Percentiles rank a stretch among this genome's conserved stretches.
Conservation (phyloP, 1,140 invertebrate genomes). For the Hormaphis cornu region DNA sequence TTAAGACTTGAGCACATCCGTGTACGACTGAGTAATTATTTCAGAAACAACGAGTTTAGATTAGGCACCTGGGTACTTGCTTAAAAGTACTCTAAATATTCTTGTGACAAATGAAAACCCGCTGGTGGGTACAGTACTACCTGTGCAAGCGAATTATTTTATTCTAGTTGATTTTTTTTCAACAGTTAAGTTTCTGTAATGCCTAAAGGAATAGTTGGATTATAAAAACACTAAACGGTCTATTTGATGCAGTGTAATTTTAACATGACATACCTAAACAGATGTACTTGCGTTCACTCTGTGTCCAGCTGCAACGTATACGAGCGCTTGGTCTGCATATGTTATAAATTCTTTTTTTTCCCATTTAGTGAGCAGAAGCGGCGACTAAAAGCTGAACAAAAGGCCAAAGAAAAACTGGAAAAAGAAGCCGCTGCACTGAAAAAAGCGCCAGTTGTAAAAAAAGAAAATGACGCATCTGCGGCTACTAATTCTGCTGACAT, state of each 20-base stretch:
- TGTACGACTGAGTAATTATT: too few relatives aligned
- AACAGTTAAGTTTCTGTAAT: too few relatives aligned
- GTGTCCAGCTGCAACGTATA: neutral
- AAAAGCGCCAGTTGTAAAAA: slow-evolving; percentile 42
- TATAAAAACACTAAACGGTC: neutral
- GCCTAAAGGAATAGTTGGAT: too few relatives aligned
- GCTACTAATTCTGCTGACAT: slow-evolving; percentile 68
- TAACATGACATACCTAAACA: too few relatives aligned
- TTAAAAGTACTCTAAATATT: too few relatives aligned
- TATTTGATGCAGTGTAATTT: neutral
- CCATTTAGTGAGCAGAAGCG: slow-evolving; percentile 82
- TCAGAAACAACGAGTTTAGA: too few relatives aligned
- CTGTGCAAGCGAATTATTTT: too few relatives aligned
- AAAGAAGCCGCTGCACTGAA: slow-evolving; percentile 51
- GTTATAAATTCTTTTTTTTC: slow-evolving; percentile 24
- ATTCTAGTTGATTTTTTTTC: too few relatives aligned
- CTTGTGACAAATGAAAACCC: too few relatives aligned
- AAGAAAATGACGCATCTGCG: slow-evolving; percentile 43
- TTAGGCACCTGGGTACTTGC: too few relatives aligned
- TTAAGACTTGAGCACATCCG: too few relatives aligned
- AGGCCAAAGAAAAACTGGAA: slow-evolving; percentile 84
- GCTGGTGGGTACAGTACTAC: too few relatives aligned
- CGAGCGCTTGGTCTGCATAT: neutral
- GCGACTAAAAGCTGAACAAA: slow-evolving; percentile 80
- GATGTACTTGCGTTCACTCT: slow-evolving; percentile 24